phyloP scores from a whole-genome alignment of 2,888 invertebrate genomes.

The Slavum lentiscoides region DNA sequence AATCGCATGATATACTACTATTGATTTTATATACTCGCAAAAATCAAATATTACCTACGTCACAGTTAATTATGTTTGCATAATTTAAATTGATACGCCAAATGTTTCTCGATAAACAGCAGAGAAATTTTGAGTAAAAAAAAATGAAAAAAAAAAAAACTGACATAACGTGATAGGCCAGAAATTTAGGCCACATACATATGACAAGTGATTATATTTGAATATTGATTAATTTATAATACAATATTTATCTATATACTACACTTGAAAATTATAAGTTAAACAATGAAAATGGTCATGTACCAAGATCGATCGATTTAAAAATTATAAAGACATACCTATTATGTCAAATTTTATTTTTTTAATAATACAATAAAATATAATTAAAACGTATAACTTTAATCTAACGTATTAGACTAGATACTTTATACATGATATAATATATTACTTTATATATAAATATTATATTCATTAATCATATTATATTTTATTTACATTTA shows the following conservation, averaged over 20 bases:
- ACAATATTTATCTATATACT: background rate
- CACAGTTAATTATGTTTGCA: background rate
- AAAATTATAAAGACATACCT: background rate
- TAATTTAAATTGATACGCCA: background rate
- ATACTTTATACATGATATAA: conserved; percentile 5
- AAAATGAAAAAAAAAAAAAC: background rate
- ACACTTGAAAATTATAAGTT: background rate
- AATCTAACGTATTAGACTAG: conserved; percentile 27
- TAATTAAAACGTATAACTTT: background rate
- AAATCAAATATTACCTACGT: background rate
- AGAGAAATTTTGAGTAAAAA: background rate
- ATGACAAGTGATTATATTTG: background rate
- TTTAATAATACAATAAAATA: conserved; percentile 7
- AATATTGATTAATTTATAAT: background rate
- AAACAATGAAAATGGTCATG: background rate
- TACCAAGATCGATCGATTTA: background rate
- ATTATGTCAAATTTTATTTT: background rate
- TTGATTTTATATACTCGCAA: background rate
- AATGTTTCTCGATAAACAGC: background rate
- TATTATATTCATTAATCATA: background rate
- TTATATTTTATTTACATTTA: background rate
- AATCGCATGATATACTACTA: background rate
- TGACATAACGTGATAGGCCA: too few relatives aligned
- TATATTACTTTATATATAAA: background rate
- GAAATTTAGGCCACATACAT: background rate